Percentiles rank a stretch among this genome's conserved stretches.
Conservation (phyloP, 2,113 vertebrate genomes). For the Cottus gobio region DNA sequence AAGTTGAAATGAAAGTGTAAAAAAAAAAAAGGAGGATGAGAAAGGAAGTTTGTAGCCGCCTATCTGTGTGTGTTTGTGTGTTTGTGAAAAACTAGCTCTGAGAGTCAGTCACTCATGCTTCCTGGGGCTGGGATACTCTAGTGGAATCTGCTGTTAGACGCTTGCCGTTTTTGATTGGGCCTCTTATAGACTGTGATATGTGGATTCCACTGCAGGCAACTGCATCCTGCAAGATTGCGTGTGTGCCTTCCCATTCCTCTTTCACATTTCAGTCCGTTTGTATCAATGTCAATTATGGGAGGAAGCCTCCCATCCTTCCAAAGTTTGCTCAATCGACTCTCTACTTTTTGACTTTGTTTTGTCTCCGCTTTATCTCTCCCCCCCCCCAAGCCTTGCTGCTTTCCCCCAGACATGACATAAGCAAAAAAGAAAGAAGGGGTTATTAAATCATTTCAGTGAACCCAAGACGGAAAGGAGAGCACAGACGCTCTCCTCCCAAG, state of each 20-base stretch:
- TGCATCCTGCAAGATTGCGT: slow-evolving; percentile 50
- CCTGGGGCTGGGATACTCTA: slow-evolving; percentile 41
- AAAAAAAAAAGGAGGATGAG: slow-evolving; percentile 39
- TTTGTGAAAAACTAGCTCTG: slow-evolving; percentile 26
- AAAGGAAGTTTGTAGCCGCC: slow-evolving; percentile 27
- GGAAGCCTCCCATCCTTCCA: slow-evolving; percentile 36
- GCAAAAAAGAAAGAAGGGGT: slow-evolving; percentile 63
- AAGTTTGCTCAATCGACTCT: slow-evolving; percentile 47
- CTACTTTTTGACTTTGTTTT: slow-evolving; percentile 67
- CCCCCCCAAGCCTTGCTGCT: slow-evolving; percentile 26
- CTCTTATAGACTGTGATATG: slow-evolving; percentile 62
- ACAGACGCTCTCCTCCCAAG: slow-evolving; percentile 45
- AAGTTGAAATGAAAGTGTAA: slow-evolving; percentile 63
- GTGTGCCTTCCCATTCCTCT: slow-evolving; percentile 45
- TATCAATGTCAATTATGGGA: slow-evolving; percentile 54
- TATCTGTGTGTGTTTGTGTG: slow-evolving; percentile 12
- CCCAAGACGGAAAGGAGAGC: slow-evolving; percentile 57
- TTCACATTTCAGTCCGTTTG: slow-evolving; percentile 49
- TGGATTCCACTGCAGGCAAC: slow-evolving; percentile 54
- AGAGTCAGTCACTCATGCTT: slow-evolving; percentile 33
- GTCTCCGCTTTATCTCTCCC: slow-evolving; percentile 38
- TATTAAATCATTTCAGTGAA: slow-evolving; percentile 74
- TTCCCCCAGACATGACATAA: slow-evolving; percentile 70
- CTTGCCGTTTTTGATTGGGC: slow-evolving; percentile 53
- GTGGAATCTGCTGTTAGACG: slow-evolving; percentile 56